These are phyloP conservation scores for Nothobranchius furzeri DNA, from an alignment of 2,113 vertebrate genomes.

Conservation along the genomic window DNA sequence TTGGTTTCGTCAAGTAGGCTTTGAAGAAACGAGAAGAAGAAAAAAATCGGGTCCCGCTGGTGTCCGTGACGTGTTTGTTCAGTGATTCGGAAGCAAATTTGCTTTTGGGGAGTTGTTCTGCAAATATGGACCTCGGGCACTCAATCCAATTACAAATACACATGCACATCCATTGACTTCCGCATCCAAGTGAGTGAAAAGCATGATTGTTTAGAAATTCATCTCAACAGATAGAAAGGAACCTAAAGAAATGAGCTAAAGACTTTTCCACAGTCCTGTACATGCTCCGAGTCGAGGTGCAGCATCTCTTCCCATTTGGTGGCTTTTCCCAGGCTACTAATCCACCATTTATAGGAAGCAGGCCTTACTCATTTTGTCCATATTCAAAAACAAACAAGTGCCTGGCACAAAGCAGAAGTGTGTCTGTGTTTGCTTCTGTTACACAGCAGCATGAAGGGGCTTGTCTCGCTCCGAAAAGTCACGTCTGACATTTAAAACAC, in stretches of 20 bases:
- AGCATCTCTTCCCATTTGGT: constrained; percentile 34
- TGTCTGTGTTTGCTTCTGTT: constrained; percentile 40
- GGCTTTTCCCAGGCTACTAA: constrained; percentile 58
- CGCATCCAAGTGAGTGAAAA: no score
- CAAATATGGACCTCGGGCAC: background rate
- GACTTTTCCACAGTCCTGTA: background rate
- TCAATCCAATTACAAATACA: background rate
- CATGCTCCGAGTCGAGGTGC: constrained; percentile 18
- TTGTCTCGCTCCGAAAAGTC: constrained; percentile 26
- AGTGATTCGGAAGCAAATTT: background rate
- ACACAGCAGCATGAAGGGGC: constrained; percentile 34
- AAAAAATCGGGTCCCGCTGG: background rate
- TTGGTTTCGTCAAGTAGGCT: constrained; percentile 9
- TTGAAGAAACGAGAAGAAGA: constrained; percentile 13
- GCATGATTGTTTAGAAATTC: no score
- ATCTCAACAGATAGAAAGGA: no score
- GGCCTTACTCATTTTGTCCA: constrained; percentile 32
- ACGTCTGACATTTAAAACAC: constrained; percentile 15
- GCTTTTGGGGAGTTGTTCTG: background rate
- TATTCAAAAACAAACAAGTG: constrained; percentile 55
- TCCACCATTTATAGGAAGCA: constrained; percentile 52
- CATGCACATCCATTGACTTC: no score
- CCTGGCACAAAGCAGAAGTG: constrained; percentile 35
- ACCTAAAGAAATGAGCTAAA: background rate
- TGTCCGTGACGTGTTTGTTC: constrained; percentile 1